Base-by-base conservation (phyloP, 2,888 invertebrate genomes). In the Drosophila algonquin region DNA sequence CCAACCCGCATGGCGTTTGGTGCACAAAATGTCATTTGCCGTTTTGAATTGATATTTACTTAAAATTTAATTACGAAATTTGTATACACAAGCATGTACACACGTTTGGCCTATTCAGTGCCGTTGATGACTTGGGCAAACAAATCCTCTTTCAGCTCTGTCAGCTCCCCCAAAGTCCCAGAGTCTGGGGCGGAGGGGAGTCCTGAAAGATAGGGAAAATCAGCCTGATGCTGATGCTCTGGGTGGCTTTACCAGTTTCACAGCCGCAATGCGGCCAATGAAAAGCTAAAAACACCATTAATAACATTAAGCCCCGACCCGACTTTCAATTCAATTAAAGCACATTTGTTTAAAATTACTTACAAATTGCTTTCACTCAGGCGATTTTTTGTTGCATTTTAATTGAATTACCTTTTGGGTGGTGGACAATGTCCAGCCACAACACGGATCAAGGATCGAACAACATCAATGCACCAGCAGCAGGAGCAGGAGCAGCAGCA, bases 31-130 rank as follows among this genome's bases (percentile, higher is more conserved):
- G 55, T 62, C 74, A 77, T 77, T 87, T 77, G 68, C 64, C 51
- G n/a, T 69, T 77, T 54, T 52, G 64, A 73, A 73, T 73, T 73
- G 74, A 76, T 80, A 77, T 78, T 79, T 77, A 70, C 72, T 76
- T 75, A 73, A 80, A 87, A 85, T 89, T 87, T 84, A 85, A 85
- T 85, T 85, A 89, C 76, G 63, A 81, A 85, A 87, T 87, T 84
- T 58, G 64, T 62, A 75, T 62, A 75, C 56, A 62, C 48, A 53
- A 55, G 51, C 40, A 59, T 21, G 52, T 18, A 48, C 32, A 58
- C 48, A 48, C 63, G 47, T 40, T 55, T 32, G 46, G 35, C 46
- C 16, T 10, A 44, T 32, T 24, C 32, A 57, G 46, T 24, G 24
- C n/a, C 21, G 12, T 32, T 51, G 59, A 52, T 45, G 53, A 60